Evolutionary conservation across 2,797 vertebrate genomes (phyloP).

Genomic region (Manis javanica): DNA sequence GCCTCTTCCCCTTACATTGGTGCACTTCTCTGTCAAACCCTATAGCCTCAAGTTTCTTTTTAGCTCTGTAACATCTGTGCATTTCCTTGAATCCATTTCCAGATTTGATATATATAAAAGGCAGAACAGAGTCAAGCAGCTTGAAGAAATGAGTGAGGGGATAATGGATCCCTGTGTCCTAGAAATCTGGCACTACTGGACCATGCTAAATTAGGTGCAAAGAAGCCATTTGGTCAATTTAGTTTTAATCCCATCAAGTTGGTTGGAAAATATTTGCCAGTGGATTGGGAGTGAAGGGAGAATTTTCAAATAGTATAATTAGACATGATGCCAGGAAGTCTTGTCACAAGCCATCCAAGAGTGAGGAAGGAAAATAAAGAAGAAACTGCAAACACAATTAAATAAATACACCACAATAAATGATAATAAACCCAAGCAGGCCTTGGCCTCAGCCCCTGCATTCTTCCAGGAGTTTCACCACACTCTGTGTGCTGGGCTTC

Average conservation of each 20-base stretch:
- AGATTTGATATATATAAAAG: conserved; percentile 65
- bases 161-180: conserved; percentile 66
- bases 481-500: not conserved
- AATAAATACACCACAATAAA: conserved; percentile 46
- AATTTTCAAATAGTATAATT: conserved; percentile 63
- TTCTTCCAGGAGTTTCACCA: not conserved
- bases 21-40: conserved; percentile 56
- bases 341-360: conserved; percentile 46
- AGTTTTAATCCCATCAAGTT: conserved; percentile 69
- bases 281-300: conserved; percentile 46
- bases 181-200: conserved; percentile 71
- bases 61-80: conserved; percentile 67
- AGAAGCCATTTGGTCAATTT: conserved; percentile 64
- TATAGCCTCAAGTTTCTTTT: conserved; percentile 23
- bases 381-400: conserved; percentile 65
- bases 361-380: not conserved
- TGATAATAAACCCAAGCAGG: conserved; percentile 55
- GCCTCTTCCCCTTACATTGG: conserved; percentile 29
- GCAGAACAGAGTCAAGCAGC: conserved; percentile 66
- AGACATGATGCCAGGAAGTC: not conserved
- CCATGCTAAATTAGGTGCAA: conserved; percentile 63
- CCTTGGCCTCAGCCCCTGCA: conserved; percentile 56
- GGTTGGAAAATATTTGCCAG: conserved; percentile 51
- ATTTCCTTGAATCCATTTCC: conserved; percentile 70
- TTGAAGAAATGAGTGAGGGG: conserved; percentile 58